A percentile compares a stretch with the other conserved stretches of the same genome.
Evolutionary conservation across 2,113 vertebrate species (phyloP).

Genomic region (Pholis gunnellus): DNA sequence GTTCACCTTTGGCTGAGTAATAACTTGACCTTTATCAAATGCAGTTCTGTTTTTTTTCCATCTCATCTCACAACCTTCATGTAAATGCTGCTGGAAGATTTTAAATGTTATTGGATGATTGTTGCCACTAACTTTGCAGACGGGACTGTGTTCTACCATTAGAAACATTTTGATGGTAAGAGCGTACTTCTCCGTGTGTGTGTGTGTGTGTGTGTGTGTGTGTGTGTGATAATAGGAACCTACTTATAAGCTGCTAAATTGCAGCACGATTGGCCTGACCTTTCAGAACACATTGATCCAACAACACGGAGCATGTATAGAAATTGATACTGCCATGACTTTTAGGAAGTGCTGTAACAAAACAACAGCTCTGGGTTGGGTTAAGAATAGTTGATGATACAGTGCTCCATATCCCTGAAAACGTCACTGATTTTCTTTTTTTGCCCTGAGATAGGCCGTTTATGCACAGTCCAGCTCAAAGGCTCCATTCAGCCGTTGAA

Average conservation of each 20-base stretch:
- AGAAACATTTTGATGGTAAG: background rate
- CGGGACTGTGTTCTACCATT: background rate
- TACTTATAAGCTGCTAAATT: background rate
- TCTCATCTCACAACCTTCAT: background rate
- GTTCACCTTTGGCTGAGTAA: background rate
- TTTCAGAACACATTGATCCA: background rate
- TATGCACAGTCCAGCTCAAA: slow-evolving; percentile 37
- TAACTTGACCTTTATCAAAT: background rate
- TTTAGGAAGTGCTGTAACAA: background rate
- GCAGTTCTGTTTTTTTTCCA: background rate
- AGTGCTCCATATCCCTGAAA: background rate
- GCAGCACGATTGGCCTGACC: background rate
- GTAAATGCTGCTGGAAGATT: background rate
- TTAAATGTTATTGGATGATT: background rate
- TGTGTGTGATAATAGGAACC: background rate
- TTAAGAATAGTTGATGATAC: background rate
- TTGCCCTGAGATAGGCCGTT: slow-evolving; percentile 4
- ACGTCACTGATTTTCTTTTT: slow-evolving; percentile 5
- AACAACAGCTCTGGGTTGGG: background rate
- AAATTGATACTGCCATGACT: background rate
- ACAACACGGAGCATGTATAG: background rate
- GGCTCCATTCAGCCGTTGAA: slow-evolving; percentile 56
- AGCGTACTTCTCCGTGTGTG: background rate
- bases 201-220: background rate
- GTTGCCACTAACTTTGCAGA: background rate